These are phyloP conservation scores for Meandrina meandrites DNA, from an alignment of 92 coral and sea anemone genomes.

Conservation along the genomic window DNA sequence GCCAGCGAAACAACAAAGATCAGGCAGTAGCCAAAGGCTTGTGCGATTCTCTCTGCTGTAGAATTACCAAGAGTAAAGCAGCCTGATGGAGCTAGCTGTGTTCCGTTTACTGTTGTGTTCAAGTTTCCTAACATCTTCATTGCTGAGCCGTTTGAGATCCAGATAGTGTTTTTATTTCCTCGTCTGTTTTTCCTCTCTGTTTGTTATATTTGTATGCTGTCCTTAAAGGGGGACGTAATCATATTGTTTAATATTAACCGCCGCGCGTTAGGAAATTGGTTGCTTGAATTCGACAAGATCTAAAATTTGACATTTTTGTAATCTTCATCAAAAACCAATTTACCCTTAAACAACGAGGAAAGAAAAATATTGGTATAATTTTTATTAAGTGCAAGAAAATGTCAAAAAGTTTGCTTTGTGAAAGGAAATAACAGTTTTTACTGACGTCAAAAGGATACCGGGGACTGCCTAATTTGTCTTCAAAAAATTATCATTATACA, in stretches of 20 bases:
- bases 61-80: background rate
- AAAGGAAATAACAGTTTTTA: too few species aligned
- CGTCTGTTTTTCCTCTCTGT: background rate
- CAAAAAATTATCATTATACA: background rate
- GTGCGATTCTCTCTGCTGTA: background rate
- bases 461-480: background rate
- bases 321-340: background rate
- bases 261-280: background rate
- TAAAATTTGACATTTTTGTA: background rate
- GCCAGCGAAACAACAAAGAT: slow-evolving; percentile 7
- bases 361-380: too few species aligned
- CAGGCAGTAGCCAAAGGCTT: background rate
- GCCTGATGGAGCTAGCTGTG: background rate
- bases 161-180: background rate
- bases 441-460: background rate
- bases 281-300: background rate
- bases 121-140: background rate
- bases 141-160: background rate
- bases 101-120: background rate
- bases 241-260: too few species aligned
- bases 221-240: background rate
- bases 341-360: background rate
- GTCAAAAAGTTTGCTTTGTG: too few species aligned
- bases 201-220: background rate
- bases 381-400: too few species aligned